Base-by-base conservation (phyloP, 2,113 vertebrate genomes). In the Origma solitaria region DNA sequence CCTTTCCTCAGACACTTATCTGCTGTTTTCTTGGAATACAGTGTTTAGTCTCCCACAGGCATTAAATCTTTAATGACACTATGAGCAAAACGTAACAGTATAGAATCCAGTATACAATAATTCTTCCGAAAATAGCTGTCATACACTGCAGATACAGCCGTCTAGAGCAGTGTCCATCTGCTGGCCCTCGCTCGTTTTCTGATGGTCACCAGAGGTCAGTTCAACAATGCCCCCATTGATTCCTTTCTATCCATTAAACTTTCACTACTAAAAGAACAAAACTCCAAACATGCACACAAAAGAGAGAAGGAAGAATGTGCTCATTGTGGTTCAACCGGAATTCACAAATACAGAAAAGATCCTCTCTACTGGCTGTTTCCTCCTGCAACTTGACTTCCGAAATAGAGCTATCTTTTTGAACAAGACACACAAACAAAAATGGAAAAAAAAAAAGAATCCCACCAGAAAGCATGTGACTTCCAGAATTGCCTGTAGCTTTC, bases 401-500 rank as follows among this genome's bases (percentile, higher is more conserved):
- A 96, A 91, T 42, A 95, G 50, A 82, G 58, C 42, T 86, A 70
- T 80, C 40, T 89, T 95, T 94, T 95, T 91, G 68, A 92, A 91
- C 54, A 15, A 75, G 61, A 76, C 47, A 83, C 57, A 86, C 91
- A 96, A 92, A 90, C 57, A 94, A 85, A 92, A 75, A 72, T 85
- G 81, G 50, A 96, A 93, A 95, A 95, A 96, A 13, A 40, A 95
- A 95, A 96, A 13, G 13, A 90, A 88, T 65, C 69, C 71, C 90
- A 92, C 92, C 93, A 95, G 88, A 94, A 97, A 92, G 65, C 97
- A 97, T 88, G 90, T 97, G 96, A 97, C 95, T 97, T 97, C 92
- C 94, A 97, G 94, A 96, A 95, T 92, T 90, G 90, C 96, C 88
- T 88, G 82, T 76, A 96, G 94, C 94, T 97, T 97, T 97, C 96